Evolutionary conservation across 2,113 vertebrate species (phyloP), one percentile per base, ranked within the genome.

Genomic region (Neomonachus schauinslandi): DNA sequence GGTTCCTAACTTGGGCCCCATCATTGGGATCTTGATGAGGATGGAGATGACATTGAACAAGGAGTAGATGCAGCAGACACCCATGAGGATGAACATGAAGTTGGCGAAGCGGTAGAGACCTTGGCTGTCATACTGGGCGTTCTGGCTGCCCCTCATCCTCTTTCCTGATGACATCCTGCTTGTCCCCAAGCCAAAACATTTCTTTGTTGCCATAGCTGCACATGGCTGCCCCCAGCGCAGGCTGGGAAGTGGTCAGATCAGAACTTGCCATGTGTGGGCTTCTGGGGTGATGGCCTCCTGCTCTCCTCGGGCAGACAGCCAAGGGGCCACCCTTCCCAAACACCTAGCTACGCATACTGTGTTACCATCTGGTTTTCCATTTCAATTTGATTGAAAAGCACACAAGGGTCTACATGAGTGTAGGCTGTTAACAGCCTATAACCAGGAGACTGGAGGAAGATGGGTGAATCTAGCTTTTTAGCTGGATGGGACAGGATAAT

Each of bases 21-120:
- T 61, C 21, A 0, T 46, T 33, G 28, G 14, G 24, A 59, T 77
- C 24, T 26, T 42, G 51, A 39, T 49, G 97, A 99, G 99, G 83
- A 99, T 99, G 95, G 99, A 99, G 98, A 99, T 99, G 98, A 99
- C 99, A 0, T 99, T 99, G 98, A 99, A 99, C 96, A 99, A 98
- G 19, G 99, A 99, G 98, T 99, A 99, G 98, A 99, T 99, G 98
- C 99, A 99, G 98, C 99, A 99, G 94, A 99, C 99, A 0, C 99
- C 99, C 82, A 99, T 99, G 83, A n/a, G n/a, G n/a, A n/a, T n/a
- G n/a, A n/a, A n/a, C n/a, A n/a, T n/a, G n/a, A n/a, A n/a, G n/a
- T n/a, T n/a, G n/a, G n/a, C n/a, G n/a, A n/a, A n/a, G n/a, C n/a
- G n/a, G n/a, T n/a, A n/a, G n/a, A n/a, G n/a, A n/a, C n/a, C n/a